A percentile compares a stretch with the other conserved stretches of the same genome.
phyloP scores from a whole-genome alignment of 35 echinoderm and acorn worm species.

The Ophiothrix spiculata region DNA sequence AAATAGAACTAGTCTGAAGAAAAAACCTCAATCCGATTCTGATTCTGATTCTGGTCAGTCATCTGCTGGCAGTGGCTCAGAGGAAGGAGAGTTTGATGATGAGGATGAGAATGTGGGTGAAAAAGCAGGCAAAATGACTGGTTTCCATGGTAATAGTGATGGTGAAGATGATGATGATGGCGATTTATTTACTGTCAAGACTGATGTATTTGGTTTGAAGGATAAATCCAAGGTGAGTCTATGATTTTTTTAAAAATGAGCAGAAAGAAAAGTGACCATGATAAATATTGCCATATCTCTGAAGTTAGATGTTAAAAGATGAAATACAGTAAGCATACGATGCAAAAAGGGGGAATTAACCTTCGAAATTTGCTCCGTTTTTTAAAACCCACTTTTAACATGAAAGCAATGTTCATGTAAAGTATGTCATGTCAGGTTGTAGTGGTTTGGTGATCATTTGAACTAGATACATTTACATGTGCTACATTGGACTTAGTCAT shows the following conservation, averaged over 20 bases:
- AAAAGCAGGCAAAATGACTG: slow-evolving; percentile 1
- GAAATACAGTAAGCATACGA: neutral
- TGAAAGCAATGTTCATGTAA: neutral
- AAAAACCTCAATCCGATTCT: neutral
- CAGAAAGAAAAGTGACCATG: neutral
- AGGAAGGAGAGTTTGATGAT: slow-evolving; percentile 4
- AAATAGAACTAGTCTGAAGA: neutral
- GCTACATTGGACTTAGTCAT: too few species aligned
- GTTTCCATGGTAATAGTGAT: slow-evolving; percentile 49
- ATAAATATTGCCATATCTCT: neutral
- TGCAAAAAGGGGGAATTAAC: neutral
- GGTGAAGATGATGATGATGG: slow-evolving; percentile 65
- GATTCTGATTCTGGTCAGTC: neutral
- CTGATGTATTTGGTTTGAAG: slow-evolving; percentile 4
- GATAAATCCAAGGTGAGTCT: slow-evolving; percentile 6
- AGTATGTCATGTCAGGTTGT: too few species aligned
- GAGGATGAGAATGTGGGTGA: slow-evolving; percentile 7
- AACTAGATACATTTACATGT: too few species aligned
- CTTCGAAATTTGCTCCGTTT: neutral
- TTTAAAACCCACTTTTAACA: neutral
- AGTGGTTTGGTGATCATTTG: too few species aligned
- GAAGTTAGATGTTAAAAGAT: neutral
- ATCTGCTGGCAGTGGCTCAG: neutral
- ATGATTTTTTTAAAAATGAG: neutral
- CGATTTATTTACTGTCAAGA: slow-evolving; percentile 57